Percentiles rank a stretch among this genome's conserved stretches.
Evolutionary conservation across 1,140 invertebrate species (phyloP).

Genomic region (Drosophila oshimai): DNA sequence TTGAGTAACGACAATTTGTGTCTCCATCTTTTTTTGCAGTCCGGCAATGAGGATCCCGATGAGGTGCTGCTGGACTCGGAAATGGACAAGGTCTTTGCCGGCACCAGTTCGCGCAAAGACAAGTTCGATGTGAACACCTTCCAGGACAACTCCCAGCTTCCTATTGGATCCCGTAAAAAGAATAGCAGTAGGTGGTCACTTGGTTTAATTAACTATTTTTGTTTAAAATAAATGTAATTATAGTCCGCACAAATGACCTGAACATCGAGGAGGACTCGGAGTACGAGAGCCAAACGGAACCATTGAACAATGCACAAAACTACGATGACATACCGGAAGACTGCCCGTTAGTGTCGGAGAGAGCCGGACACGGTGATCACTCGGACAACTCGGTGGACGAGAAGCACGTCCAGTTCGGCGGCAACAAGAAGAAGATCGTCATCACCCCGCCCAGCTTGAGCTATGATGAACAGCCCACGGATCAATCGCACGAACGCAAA

Average conservation of each 20-base stretch:
- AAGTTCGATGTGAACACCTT: constrained; percentile 87
- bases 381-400: constrained; percentile 81
- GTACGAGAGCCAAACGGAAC: constrained; percentile 76
- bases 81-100: constrained; percentile 90
- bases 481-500: constrained; percentile 81
- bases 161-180: constrained; percentile 83
- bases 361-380: constrained; percentile 80
- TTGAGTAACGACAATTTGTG: constrained; percentile 43
- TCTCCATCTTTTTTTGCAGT: constrained; percentile 66
- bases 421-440: constrained; percentile 75
- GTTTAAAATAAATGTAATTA: not conserved
- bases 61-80: constrained; percentile 89
- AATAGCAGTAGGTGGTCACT: constrained; percentile 72
- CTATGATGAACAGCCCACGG: constrained; percentile 80
- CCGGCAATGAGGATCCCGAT: constrained; percentile 85
- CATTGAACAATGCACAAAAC: constrained; percentile 73
- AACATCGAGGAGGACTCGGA: constrained; percentile 80
- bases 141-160: constrained; percentile 83
- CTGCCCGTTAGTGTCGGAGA: constrained; percentile 77
- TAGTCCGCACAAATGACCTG: constrained; percentile 70
- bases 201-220: too few relatives aligned
- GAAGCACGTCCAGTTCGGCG: constrained; percentile 80
- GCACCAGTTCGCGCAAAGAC: constrained; percentile 79
- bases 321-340: constrained; percentile 84
- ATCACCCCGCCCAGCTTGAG: constrained; percentile 69